Base-by-base conservation (phyloP, 2,113 vertebrate genomes). In the Chloroceryle aenea region DNA sequence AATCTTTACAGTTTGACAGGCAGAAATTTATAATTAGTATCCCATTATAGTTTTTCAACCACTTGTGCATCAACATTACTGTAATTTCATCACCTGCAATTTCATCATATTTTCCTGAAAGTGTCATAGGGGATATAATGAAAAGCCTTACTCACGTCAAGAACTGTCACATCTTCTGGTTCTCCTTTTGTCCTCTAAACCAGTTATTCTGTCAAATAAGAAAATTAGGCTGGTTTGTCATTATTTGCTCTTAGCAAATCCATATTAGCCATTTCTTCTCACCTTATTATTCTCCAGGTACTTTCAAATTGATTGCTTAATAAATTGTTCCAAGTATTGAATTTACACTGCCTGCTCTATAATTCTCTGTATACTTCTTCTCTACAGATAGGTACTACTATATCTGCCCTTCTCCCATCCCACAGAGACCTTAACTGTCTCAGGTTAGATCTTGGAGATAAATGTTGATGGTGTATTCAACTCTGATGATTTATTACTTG, bases 281-380 rank as follows among this genome's bases (percentile, higher is more conserved):
- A 82, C 20, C 43, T 87, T 68, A 56, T 75, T 85, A 64, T 83
- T 89, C 90, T 80, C 40, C 11, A 22, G n/a, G 40, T 73, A 50
- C 40, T 84, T 93, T 80, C 82, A 83, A 79, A 88, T 7, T 87
- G 69, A 94, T 87, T 73, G 45, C 45, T 92, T 83, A 95, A 93
- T 72, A 85, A 93, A 79, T 94, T 90, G 48, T 73, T 93, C 53
- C 50, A 63, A 76, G n/a, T 62, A 85, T 5, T 66, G 36, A 87
- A 75, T 68, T 64, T 69, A 66, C 7, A 3, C 30, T 27, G 40
- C 17, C 43, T 76, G 40, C 14, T 69, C 32, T 56, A 47, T 75
- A 79, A 72, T 82, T 82, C 34, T 79, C 38, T 50, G 32, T 15
- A 75, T 82, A 72, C n/a, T 88, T 20, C 30, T 72, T 69, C 30